These are phyloP conservation scores for Ctenosaura bakeri DNA, from an alignment of 2,797 vertebrate genomes.

Conservation along the genomic window DNA sequence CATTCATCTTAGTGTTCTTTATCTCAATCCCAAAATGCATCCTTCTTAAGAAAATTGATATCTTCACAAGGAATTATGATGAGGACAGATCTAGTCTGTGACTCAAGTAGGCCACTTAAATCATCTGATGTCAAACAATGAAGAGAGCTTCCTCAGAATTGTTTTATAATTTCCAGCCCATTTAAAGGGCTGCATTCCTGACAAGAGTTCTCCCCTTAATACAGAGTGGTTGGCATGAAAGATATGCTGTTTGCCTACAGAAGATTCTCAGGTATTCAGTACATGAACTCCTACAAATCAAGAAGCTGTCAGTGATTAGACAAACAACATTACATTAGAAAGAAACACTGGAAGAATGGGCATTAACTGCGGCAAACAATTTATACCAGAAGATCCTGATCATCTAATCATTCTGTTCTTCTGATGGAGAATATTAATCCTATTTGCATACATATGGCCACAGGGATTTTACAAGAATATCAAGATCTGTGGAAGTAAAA, in stretches of 20 bases:
- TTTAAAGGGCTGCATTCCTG: neutral
- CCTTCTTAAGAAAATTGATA: slow-evolving; percentile 26
- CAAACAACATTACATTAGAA: neutral
- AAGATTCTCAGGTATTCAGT: slow-evolving; percentile 6
- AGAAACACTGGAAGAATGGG: neutral
- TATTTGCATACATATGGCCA: neutral
- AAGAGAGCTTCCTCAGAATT: slow-evolving; percentile 12
- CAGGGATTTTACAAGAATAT: neutral
- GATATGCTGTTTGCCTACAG: neutral
- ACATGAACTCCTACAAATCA: slow-evolving; percentile 1
- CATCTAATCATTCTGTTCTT: slow-evolving; percentile 10
- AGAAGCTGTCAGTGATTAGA: slow-evolving; percentile 1
- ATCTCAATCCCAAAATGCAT: neutral
- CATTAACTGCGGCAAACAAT: neutral
- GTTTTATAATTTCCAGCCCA: slow-evolving; percentile 23
- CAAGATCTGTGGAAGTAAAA: neutral
- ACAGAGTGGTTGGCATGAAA: neutral
- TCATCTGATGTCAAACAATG: slow-evolving; percentile 33
- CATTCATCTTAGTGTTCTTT: neutral
- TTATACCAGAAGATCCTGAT: neutral
- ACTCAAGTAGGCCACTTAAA: slow-evolving; percentile 33
- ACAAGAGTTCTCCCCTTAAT: neutral
- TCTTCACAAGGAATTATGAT: slow-evolving; percentile 22
- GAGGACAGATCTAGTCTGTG: slow-evolving; percentile 7
- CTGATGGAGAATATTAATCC: slow-evolving; percentile 13